A percentile compares a stretch with the other conserved stretches of the same genome.
Conservation (phyloP, 2,888 invertebrate species). For the Ashinkailepas kermadecensis region DNA sequence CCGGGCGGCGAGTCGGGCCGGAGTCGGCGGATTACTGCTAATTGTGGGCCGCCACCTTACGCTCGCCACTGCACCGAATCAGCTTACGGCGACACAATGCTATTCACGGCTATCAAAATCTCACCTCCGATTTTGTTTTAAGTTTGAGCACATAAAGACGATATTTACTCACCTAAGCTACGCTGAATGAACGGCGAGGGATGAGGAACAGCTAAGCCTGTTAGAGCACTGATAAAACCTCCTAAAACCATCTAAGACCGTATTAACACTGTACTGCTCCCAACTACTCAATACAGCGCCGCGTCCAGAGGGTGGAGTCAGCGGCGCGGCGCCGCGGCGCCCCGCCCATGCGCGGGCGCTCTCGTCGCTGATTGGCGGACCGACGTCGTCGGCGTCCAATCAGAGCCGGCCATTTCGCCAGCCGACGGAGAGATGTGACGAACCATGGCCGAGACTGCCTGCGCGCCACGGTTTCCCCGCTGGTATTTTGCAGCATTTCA, state of each 20-base stretch:
- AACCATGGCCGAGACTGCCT: neutral
- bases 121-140: constrained; percentile 21
- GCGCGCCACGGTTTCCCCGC: neutral
- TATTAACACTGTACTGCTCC: constrained; percentile 22
- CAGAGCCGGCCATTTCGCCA: neutral
- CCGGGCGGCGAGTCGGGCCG: too few species aligned
- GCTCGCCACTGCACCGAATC: neutral
- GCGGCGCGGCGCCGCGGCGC: neutral
- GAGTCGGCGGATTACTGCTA: neutral
- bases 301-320: neutral
- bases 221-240: constrained; percentile 22
- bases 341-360: neutral
- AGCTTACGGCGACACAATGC: neutral
- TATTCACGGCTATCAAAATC: constrained; percentile 15
- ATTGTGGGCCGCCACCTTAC: neutral
- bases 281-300: constrained; percentile 9
- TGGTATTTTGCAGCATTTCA: neutral
- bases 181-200: constrained; percentile 16
- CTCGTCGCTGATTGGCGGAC: neutral
- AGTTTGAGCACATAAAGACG: constrained; percentile 20
- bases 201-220: constrained; percentile 22
- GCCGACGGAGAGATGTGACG: neutral
- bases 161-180: constrained; percentile 22
- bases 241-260: constrained; percentile 21
- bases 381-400: neutral